Evolutionary conservation across 2,113 vertebrate genomes (phyloP).

Genomic region (Albula goreensis): DNA sequence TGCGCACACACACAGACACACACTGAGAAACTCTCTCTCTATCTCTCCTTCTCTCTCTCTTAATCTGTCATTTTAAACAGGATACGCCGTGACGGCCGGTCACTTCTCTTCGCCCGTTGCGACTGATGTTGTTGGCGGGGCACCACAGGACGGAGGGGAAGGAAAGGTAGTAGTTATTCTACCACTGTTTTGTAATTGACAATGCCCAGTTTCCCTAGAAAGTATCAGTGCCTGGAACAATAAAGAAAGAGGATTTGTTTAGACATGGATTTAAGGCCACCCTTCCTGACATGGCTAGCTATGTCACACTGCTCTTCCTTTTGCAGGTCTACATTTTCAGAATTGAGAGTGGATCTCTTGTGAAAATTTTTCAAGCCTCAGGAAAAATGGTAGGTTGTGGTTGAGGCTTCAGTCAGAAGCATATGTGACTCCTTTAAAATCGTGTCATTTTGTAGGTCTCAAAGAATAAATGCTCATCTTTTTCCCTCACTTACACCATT

Average conservation of each 20-base stretch:
- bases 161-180: constrained; percentile 82
- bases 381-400: constrained; percentile 87
- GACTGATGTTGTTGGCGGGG: constrained; percentile 88
- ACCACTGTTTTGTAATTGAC: neutral
- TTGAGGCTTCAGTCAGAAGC: too few relatives aligned
- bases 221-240: neutral
- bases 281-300: too few relatives aligned
- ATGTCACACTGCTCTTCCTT: constrained; percentile 28
- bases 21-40: neutral
- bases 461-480: too few relatives aligned
- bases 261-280: neutral
- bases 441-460: too few relatives aligned
- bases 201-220: neutral
- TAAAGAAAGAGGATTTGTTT: constrained; percentile 21
- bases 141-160: constrained; percentile 87
- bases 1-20: neutral
- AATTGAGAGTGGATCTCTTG: constrained; percentile 82
- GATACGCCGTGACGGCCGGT: constrained; percentile 91
- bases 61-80: constrained; percentile 60
- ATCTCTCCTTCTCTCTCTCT: neutral
- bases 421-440: too few relatives aligned
- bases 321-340: constrained; percentile 93
- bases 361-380: constrained; percentile 90
- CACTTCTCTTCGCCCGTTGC: constrained; percentile 83
- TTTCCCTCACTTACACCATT: too few relatives aligned